Evolutionary conservation across 2,797 vertebrate species (phyloP).

Genomic region (Characodon lateralis): DNA sequence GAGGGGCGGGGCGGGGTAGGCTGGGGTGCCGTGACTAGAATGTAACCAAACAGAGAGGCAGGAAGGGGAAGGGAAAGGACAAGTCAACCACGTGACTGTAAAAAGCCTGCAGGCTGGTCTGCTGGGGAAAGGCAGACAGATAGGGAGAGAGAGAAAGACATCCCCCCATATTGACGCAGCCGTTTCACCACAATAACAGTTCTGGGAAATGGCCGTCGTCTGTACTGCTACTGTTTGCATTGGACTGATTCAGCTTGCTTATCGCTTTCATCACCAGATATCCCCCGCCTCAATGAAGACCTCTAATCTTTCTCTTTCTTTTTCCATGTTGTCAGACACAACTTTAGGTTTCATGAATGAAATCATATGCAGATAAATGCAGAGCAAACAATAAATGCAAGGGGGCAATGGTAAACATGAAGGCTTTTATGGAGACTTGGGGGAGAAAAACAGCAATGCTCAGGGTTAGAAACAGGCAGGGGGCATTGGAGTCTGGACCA

Average conservation of each 20-base stretch:
- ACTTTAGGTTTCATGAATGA: conserved; percentile 53
- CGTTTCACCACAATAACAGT: conserved; percentile 79
- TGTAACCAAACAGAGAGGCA: conserved; percentile 68
- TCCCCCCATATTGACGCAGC: conserved; percentile 75
- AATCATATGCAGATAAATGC: conserved; percentile 32
- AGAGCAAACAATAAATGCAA: conserved; percentile 34
- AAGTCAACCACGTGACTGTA: conserved; percentile 73
- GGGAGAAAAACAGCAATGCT: conserved; percentile 41
- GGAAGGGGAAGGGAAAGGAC: conserved; percentile 49
- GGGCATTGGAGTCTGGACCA: conserved; percentile 67
- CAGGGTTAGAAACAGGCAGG: conserved; percentile 38
- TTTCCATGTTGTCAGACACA: conserved; percentile 3
- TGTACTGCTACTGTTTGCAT: conserved; percentile 74
- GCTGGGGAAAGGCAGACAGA: conserved; percentile 75
- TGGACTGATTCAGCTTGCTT: conserved; percentile 65
- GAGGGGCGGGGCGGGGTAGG: conserved; percentile 56
- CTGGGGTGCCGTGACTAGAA: conserved; percentile 73
- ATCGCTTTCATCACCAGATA: conserved; percentile 66
- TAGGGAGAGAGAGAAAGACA: conserved; percentile 37
- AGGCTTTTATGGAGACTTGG: conserved; percentile 7
- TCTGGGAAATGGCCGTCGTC: conserved; percentile 80
- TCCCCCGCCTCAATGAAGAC: conserved; percentile 40
- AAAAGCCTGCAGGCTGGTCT: conserved; percentile 78
- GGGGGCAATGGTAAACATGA: conserved; percentile 33
- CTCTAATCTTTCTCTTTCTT: conserved; percentile 23